Evolutionary conservation across 2,113 vertebrate species (phyloP), one percentile per base, ranked within the genome.

Genomic region (Cranoglanis bouderius): DNA sequence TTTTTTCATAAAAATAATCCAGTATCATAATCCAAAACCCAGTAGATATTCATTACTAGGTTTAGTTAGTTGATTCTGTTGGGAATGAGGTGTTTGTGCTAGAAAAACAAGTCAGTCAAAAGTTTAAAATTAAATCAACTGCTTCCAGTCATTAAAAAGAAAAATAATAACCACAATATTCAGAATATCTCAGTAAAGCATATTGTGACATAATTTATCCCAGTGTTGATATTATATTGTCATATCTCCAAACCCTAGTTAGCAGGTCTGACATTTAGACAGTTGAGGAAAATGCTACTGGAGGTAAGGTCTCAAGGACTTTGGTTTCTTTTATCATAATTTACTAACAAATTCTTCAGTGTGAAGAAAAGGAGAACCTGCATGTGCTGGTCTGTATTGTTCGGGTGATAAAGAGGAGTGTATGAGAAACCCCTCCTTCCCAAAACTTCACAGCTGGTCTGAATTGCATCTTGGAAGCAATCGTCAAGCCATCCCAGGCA

Each of bases 291-390:
- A 72, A 80, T 35, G n/a, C 77, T 53, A 16, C 72, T 10, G 57
- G 74, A 85, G 86, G n/a, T 55, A 32, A 24, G 12, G 63, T 74
- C 40, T 24, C 67, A 51, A 61, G 53, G 63, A 43, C 63, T 91
- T 55, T 4, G 63, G 13, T 82, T 43, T 55, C 82, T 94, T 94
- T 94, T 92, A 93, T 94, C 93, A 94, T 87, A 92, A 94, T 95
- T 93, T 93, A 94, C 93, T 93, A 94, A 94, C 92, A 94, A 91
- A 88, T 92, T 93, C 90, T 90, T 92, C 89, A 90, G 90, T 94
- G 90, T 92, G 87, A 90, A 93, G 92, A 93, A 91, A 82, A 80
- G 87, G 65, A 87, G 88, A 72, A 92, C 91, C 43, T 84, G 46
- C 29, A 57, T 85, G 78, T 72, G 49, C 78, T 65, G 43, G 57